phyloP scores from a whole-genome alignment of 2,888 invertebrate species.

The Diarsia rubi region DNA sequence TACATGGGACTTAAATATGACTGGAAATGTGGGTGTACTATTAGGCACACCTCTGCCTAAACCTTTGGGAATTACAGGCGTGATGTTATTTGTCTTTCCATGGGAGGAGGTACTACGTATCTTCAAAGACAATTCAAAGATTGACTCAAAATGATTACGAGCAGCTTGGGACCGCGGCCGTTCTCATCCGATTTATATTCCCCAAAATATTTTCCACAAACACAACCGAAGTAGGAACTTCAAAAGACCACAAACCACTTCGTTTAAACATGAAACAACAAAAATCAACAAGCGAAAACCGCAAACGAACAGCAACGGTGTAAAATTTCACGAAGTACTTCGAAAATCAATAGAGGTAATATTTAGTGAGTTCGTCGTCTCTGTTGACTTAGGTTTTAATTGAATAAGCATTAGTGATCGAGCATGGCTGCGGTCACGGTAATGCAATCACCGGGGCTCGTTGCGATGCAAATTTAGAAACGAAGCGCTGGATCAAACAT shows the following conservation, averaged over 20 bases:
- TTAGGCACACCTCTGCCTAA: too few species aligned
- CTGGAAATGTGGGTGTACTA: too few species aligned
- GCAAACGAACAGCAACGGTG: conserved; percentile 27
- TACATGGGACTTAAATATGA: too few species aligned
- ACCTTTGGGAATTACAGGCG: too few species aligned
- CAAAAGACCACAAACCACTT: conserved; percentile 10
- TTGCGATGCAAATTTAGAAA: conserved; percentile 82
- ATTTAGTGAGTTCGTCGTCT: conserved; percentile 50
- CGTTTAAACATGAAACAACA: conserved; percentile 22
- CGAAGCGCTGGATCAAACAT: conserved; percentile 56
- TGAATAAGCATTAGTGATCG: conserved; percentile 69
- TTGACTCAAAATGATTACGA: background rate
- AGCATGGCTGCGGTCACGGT: conserved; percentile 65
- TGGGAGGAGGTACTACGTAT: background rate
- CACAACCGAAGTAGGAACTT: background rate
- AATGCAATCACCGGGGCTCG: conserved; percentile 77
- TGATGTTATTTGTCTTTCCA: too few species aligned
- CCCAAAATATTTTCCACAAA: background rate
- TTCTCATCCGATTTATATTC: conserved; percentile 7
- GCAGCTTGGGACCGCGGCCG: background rate
- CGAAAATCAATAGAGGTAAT: conserved; percentile 59
- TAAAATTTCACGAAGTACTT: conserved; percentile 42
- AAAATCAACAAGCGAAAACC: conserved; percentile 39
- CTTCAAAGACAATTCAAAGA: background rate
- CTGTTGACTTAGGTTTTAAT: conserved; percentile 69